Evolutionary conservation across 2,888 invertebrate genomes (phyloP), one percentile per base, ranked within the genome.

Genomic region (Euspilapteryx auroguttella): DNA sequence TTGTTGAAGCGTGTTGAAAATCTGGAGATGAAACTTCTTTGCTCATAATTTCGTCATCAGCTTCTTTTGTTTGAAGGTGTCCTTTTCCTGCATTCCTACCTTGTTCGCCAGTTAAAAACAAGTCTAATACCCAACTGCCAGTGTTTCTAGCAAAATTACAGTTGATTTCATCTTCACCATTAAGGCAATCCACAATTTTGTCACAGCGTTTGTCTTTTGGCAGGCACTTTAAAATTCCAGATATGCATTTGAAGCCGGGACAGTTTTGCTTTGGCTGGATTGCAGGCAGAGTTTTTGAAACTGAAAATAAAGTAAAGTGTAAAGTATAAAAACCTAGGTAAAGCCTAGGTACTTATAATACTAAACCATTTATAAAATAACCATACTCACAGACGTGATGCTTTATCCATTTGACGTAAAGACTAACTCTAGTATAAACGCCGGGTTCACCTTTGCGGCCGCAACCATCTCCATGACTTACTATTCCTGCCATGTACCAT

Each of bases 401-500:
- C 35, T 69, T 69, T 34, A 91, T 86, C 91, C 91, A 92, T 33
- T 83, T 77, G n/a, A 83, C 55, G 47, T 82, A 89, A 14, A 84
- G 65, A 37, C 86, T 83, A 12, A 92, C 85, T 57, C 86, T 78
- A 0, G 91, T 89, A 45, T 93, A 93, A 25, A 85, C 89, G 2
- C 92, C 92, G 11, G 89, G 88, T 50, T 91, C 88, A 34, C 81
- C 78, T 28, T 86, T 82, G 37, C 87, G 79, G 12, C 82, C 93
- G 55, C 93, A 93, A 3, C 93, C 93, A 42, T 89, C 85, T 13
- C 93, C 93, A 47, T 92, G 91, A 46, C 91, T 91, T 0, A 93
- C 89, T 28, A 93, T 80, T 1, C 92, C 93, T 4, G 86, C 89
- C 34, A 90, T 71, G 49, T 89, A 90, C 86, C 88, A 89, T 45